These are phyloP conservation scores for Pollenia angustigena DNA, from an alignment of 2,888 invertebrate genomes.

Conservation along the genomic window DNA sequence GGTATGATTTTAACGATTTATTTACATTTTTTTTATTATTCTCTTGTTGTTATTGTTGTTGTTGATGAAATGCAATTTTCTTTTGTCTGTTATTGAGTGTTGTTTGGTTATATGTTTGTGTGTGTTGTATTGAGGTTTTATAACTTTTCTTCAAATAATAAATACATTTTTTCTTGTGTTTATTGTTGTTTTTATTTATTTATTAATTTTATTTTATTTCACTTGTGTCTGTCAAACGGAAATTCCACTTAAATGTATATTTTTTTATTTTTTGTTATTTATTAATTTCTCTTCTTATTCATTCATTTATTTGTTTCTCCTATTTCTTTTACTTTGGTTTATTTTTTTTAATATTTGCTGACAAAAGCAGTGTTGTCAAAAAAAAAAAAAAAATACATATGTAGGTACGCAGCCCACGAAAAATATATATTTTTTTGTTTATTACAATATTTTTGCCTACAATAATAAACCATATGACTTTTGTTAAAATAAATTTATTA, in stretches of 20 bases:
- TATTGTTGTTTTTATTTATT: not conserved
- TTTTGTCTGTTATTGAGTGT: slow-evolving; percentile 44
- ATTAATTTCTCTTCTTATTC: slow-evolving; percentile 36
- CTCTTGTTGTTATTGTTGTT: slow-evolving; percentile 7
- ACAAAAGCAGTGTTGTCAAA: not conserved
- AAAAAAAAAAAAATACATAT: not conserved
- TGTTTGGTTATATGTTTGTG: not conserved
- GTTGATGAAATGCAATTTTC: slow-evolving; percentile 60
- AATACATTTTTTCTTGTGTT: slow-evolving; percentile 4
- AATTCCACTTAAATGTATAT: slow-evolving; percentile 65
- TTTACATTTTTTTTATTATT: slow-evolving; percentile 40
- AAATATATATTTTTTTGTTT: too few relatives aligned
- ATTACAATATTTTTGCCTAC: too few relatives aligned
- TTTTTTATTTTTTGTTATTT: slow-evolving; percentile 35
- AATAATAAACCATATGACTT: too few relatives aligned
- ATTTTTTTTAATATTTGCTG: slow-evolving; percentile 26
- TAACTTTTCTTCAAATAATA: slow-evolving; percentile 55
- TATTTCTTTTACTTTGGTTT: slow-evolving; percentile 16
- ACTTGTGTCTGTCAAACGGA: slow-evolving; percentile 59
- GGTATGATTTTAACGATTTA: slow-evolving; percentile 45
- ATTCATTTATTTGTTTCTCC: slow-evolving; percentile 10
- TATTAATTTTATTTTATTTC: slow-evolving; percentile 16
- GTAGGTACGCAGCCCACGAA: not conserved
- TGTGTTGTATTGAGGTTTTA: slow-evolving; percentile 30
- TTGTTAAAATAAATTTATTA: too few relatives aligned